Conservation (phyloP, 2,888 invertebrate species). For the Brassicogethes aeneus region DNA sequence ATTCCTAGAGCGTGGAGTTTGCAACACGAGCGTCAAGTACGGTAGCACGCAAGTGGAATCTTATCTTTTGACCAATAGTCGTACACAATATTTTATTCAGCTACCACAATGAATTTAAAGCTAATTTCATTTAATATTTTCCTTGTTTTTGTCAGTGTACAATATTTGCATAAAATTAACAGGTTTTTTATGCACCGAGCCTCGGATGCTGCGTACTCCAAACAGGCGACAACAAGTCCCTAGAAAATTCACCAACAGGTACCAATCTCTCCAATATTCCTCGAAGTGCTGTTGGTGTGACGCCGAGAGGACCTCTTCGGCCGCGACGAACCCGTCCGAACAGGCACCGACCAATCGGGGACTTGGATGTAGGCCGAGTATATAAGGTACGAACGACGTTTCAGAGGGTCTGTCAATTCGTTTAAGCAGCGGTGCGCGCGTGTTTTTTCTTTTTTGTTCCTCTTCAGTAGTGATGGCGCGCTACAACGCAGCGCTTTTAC, state of each 20-base stretch:
- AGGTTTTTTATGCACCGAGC: no score
- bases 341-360: slow-evolving; percentile 37
- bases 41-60: no score
- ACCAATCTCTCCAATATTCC: slow-evolving; percentile 4
- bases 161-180: no score
- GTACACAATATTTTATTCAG: no score
- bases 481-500: slow-evolving; percentile 32
- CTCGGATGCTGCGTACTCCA: not conserved
- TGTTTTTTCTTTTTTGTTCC: slow-evolving; percentile 33
- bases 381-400: slow-evolving; percentile 37
- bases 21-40: no score
- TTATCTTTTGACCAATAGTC: no score
- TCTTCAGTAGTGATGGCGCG: slow-evolving; percentile 39
- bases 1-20: no score
- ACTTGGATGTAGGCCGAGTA: slow-evolving; percentile 40
- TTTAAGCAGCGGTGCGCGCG: slow-evolving; percentile 34
- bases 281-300: slow-evolving; percentile 10
- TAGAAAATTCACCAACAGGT: not conserved
- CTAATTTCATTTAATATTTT: no score
- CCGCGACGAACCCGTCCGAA: slow-evolving; percentile 12
- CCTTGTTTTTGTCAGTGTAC: no score
- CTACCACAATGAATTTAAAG: no score
- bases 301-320: not conserved
- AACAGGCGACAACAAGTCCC: not conserved
- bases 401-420: slow-evolving; percentile 38